Evolutionary conservation across 1,140 invertebrate genomes (phyloP).

Genomic region (Thaumetopoea pityocampa): DNA sequence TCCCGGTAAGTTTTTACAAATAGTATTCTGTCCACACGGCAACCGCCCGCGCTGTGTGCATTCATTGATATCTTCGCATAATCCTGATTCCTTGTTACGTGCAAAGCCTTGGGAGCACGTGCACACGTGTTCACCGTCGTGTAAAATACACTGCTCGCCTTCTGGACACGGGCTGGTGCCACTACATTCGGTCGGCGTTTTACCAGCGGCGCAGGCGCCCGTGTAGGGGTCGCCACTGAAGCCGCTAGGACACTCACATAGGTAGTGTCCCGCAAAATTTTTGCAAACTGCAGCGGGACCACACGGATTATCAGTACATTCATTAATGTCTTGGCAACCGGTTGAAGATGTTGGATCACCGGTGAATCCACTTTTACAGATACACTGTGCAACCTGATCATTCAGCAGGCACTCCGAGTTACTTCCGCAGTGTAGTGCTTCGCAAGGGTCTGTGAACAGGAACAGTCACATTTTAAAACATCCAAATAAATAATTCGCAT

Average conservation of each 20-base stretch:
- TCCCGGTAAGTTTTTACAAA: constrained; percentile 95
- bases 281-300: constrained; percentile 89
- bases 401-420: constrained; percentile 93
- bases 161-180: constrained; percentile 85
- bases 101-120: constrained; percentile 91
- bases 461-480: constrained; percentile 3
- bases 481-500: constrained; percentile 9
- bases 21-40: constrained; percentile 89
- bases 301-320: constrained; percentile 89
- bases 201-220: constrained; percentile 82
- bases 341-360: constrained; percentile 80
- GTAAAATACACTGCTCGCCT: constrained; percentile 89
- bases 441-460: constrained; percentile 88
- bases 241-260: constrained; percentile 91
- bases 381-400: constrained; percentile 88
- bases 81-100: constrained; percentile 81
- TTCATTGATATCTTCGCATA: constrained; percentile 93
- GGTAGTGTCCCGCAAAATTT: constrained; percentile 90
- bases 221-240: constrained; percentile 82
- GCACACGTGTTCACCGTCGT: constrained; percentile 88
- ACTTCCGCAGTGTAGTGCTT: constrained; percentile 87
- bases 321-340: constrained; percentile 92
- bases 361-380: constrained; percentile 87
- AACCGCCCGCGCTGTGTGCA: constrained; percentile 85
- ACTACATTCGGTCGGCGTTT: constrained; percentile 81